These are phyloP conservation scores for Nesidiocoris tenuis DNA, from an alignment of 2,888 invertebrate species.

Conservation along the genomic window DNA sequence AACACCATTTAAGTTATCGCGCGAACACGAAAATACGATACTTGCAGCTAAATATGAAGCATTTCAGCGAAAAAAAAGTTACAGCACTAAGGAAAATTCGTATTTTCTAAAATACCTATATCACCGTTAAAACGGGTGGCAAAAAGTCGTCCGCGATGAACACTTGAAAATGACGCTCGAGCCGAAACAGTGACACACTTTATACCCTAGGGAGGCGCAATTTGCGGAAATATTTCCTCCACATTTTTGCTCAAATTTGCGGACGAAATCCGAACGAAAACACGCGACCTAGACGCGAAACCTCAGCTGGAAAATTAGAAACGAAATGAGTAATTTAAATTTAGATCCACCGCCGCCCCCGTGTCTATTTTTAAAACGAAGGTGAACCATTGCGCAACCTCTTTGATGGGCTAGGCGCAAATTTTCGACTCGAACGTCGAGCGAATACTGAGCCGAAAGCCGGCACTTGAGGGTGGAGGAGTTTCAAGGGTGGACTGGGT, in stretches of 20 bases:
- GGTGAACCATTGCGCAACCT: conserved; percentile 24
- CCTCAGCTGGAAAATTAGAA: not conserved
- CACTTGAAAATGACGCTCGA: not conserved
- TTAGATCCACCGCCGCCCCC: not conserved
- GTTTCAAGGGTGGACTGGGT: not conserved
- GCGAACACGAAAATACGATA: too few species aligned
- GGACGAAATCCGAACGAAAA: not conserved
- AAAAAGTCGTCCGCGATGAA: not conserved
- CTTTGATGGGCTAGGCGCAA: too few species aligned
- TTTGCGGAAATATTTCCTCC: not conserved
- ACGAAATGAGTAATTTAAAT: conserved; percentile 1
- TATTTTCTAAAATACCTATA: too few species aligned
- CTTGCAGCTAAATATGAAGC: too few species aligned
- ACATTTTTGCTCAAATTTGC: not conserved
- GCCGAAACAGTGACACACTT: not conserved
- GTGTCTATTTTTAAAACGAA: conserved; percentile 7
- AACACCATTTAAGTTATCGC: too few species aligned
- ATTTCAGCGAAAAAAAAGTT: too few species aligned
- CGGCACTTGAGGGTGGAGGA: not conserved
- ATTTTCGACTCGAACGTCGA: too few species aligned
- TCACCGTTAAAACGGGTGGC: not conserved
- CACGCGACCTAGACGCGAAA: conserved; percentile 9
- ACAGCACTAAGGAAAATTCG: too few species aligned
- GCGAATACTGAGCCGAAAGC: not conserved
- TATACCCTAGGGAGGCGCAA: not conserved